Percentiles rank a stretch among this genome's conserved stretches.
These are phyloP conservation scores for Dendrocopos noguchii DNA, from an alignment of 2,113 vertebrate species.

Conservation along the genomic window DNA sequence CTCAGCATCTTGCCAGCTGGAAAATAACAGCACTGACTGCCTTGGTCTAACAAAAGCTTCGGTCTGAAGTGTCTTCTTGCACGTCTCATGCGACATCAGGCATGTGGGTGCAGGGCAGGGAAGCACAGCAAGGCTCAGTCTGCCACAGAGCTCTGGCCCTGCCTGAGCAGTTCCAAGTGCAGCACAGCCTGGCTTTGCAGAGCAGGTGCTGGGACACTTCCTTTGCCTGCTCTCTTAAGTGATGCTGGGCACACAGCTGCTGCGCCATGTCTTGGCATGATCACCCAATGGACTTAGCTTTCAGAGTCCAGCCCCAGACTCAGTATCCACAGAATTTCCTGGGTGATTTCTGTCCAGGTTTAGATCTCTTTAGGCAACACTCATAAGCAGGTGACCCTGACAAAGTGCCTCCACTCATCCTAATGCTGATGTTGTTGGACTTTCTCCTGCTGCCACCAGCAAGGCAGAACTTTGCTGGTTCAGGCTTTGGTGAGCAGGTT, in stretches of 20 bases:
- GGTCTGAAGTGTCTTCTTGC: background rate
- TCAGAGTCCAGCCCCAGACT: background rate
- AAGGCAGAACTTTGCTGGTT: background rate
- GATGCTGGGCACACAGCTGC: background rate
- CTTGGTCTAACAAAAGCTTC: constrained; percentile 6
- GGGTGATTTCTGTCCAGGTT: background rate
- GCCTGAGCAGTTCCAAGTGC: background rate
- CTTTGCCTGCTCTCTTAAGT: background rate
- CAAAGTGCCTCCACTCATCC: background rate
- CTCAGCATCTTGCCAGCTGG: constrained; percentile 32
- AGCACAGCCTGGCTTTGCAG: background rate
- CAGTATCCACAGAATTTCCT: background rate
- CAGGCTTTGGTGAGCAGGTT: background rate
- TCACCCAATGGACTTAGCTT: background rate
- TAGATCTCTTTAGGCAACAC: background rate
- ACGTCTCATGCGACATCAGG: background rate
- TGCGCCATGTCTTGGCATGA: background rate
- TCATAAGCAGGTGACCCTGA: background rate
- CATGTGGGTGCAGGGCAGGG: background rate
- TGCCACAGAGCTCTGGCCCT: background rate
- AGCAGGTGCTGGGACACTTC: background rate
- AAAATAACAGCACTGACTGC: constrained; percentile 18
- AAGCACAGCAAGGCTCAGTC: background rate
- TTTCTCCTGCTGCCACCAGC: background rate
- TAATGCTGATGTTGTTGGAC: background rate